Evolutionary conservation across 2,113 vertebrate species (phyloP).

Genomic region (Dinomys branickii): DNA sequence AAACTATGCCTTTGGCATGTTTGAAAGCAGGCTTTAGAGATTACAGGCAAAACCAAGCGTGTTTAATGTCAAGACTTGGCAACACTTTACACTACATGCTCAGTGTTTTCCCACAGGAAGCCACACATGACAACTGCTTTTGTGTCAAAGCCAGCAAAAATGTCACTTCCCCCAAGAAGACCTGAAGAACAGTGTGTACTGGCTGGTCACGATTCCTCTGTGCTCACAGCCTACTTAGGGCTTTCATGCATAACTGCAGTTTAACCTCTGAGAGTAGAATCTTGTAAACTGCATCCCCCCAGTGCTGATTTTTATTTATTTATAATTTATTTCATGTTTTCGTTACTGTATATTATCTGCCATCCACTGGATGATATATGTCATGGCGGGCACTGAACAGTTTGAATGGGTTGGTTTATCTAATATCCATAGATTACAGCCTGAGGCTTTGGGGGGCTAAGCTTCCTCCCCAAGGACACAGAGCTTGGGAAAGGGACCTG

Average conservation of each 20-base stretch:
- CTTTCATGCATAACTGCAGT: not conserved
- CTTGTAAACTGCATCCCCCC: not conserved
- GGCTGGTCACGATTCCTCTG: not conserved
- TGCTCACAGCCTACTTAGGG: not conserved
- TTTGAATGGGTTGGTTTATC: not conserved
- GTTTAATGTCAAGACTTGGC: conserved; percentile 21
- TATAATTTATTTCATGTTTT: conserved; percentile 2
- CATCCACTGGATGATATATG: not conserved
- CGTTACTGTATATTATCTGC: not conserved
- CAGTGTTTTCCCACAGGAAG: not conserved
- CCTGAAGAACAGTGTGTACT: not conserved
- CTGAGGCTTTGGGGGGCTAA: not conserved
- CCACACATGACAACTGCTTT: not conserved
- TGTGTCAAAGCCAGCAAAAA: conserved; percentile 9
- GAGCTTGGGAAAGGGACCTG: not conserved
- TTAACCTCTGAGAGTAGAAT: not conserved
- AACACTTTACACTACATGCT: not conserved
- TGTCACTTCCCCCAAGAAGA: not conserved
- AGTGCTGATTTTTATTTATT: not conserved
- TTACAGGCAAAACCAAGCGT: not conserved
- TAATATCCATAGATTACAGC: not conserved
- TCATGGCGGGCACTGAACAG: not conserved
- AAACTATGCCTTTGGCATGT: not conserved
- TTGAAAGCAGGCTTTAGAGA: not conserved
- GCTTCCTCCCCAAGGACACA: not conserved